Percentiles rank a stretch among this genome's conserved stretches.
Conservation (phyloP, 2,888 invertebrate genomes). For the Mythimna loreyi region DNA sequence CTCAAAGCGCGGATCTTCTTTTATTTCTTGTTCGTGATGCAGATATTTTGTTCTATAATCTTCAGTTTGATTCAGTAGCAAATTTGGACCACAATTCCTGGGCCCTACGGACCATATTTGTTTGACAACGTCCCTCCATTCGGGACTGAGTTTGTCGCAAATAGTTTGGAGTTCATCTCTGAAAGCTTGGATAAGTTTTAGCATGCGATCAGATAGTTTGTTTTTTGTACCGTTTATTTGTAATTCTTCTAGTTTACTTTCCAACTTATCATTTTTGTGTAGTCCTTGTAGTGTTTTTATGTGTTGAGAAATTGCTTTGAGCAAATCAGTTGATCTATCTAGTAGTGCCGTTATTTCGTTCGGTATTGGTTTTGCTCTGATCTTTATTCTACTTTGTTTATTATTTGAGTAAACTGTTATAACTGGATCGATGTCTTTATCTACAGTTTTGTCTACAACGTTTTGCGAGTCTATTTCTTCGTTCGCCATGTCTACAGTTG, state of each 20-base stretch:
- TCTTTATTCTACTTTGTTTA: conserved; percentile 93
- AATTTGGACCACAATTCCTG: conserved; percentile 96
- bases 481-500: conserved; percentile 96
- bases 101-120: conserved; percentile 98
- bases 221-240: conserved; percentile 77
- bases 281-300: conserved; percentile 84
- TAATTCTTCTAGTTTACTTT: conserved; percentile 76
- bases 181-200: conserved; percentile 85
- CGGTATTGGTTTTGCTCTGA: conserved; percentile 95
- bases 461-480: conserved; percentile 94
- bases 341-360: conserved; percentile 92
- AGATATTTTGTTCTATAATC: conserved; percentile 91
- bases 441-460: conserved; percentile 82
- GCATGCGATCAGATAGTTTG: conserved; percentile 82
- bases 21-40: conserved; percentile 79
- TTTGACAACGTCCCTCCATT: conserved; percentile 89
- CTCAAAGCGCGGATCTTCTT: conserved; percentile 90
- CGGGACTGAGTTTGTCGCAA: conserved; percentile 90
- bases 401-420: conserved; percentile 93
- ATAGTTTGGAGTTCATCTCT: conserved; percentile 91
- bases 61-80: conserved; percentile 95
- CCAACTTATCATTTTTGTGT: conserved; percentile 81
- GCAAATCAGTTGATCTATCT: conserved; percentile 93
- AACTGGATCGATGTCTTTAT: conserved; percentile 87
- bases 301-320: conserved; percentile 92